These are phyloP conservation scores for Pecten maximus DNA, from an alignment of 2,888 invertebrate species.

Conservation along the genomic window DNA sequence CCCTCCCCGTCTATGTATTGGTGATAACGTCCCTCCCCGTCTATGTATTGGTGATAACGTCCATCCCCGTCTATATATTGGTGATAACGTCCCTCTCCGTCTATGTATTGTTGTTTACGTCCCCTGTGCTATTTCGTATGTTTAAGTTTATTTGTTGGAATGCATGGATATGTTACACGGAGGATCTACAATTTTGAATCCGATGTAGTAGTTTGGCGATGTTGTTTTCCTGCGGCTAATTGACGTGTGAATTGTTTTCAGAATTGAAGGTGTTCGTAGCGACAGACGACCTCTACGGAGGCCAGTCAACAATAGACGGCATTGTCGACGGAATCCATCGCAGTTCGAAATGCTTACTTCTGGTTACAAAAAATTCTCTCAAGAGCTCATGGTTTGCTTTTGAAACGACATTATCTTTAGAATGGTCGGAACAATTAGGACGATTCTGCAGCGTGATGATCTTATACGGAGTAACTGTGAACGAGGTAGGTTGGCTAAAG, in stretches of 20 bases:
- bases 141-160: background rate
- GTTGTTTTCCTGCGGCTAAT: background rate
- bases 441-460: background rate
- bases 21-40: too few relatives aligned
- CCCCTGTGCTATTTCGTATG: background rate
- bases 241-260: background rate
- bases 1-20: too few relatives aligned
- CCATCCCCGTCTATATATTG: too few relatives aligned
- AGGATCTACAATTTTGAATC: background rate
- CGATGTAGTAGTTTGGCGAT: background rate
- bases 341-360: background rate
- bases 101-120: too few relatives aligned
- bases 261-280: background rate
- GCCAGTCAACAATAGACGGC: background rate
- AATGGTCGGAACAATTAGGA: constrained; percentile 1
- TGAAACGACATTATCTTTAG: background rate
- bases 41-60: too few relatives aligned
- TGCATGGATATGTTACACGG: background rate
- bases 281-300: background rate
- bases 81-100: too few relatives aligned
- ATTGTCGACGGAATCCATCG: background rate
- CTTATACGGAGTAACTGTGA: background rate
- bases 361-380: background rate
- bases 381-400: background rate
- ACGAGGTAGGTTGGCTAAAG: background rate